Base-by-base conservation (phyloP, 2,888 invertebrate species). In the Platynereis dumerilii region DNA sequence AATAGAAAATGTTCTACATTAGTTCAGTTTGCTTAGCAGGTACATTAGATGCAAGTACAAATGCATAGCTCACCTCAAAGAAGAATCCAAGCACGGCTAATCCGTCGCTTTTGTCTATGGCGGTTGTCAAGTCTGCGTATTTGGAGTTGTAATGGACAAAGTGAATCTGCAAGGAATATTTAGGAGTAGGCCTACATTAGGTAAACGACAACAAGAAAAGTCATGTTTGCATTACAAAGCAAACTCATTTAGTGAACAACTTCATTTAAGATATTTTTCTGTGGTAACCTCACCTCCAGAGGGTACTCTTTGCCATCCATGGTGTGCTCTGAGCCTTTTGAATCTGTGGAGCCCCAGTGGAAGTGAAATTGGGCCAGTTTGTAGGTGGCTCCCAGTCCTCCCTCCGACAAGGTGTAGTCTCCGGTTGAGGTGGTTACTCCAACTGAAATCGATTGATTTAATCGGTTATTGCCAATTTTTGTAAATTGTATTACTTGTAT, bases 341-440 rank as follows among this genome's bases (percentile, higher is more conserved):
- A n/a, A 22, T 26, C 17, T n/a, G 28, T 10, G 7, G n/a, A 5
- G n/a, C 28, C 28, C 56, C 56, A 56, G 34, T 56, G 56, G 56
- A 56, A 56, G n/a, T 56, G 56, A 22, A 56, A 56, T n/a, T 22
- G 12, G 17, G 3, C 7, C 7, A 56, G 28, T n/a, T n/a, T 28
- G 56, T 56, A 56, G 5, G 10, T 56, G n/a, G 56, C 28, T 3
- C n/a, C n/a, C 3, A 56, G 34, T 28, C 56, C 56, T 28, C 34
- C 56, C n/a, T 24, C 56, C 7, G 48, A 48, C 17, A 48, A 5
- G 7, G n/a, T 48, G n/a, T n/a, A n/a, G 48, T 48, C 22, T n/a
- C 48, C 48, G 12, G 34, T 34, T 34, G 34, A 34, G 34, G 34
- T 12, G 7, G 34, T 34, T 7, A 34, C 12, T 34, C 34, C 34